Evolutionary conservation across 2,113 vertebrate species (phyloP), one percentile per base, ranked within the genome.

Genomic region (Antennarius striatus): DNA sequence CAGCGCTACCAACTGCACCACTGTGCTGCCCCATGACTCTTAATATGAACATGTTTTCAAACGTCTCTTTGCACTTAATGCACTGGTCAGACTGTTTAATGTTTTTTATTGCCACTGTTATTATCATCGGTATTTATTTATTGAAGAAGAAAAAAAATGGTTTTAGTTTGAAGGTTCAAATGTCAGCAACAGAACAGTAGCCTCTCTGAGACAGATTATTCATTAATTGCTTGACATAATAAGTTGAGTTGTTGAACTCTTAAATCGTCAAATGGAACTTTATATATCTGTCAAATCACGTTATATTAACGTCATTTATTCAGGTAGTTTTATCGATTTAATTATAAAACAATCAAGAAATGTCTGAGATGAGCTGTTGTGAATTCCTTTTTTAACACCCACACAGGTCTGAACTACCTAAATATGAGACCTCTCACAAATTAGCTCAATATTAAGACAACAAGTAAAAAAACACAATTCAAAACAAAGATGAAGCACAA

Each of bases 11-110:
- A 22, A 22, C 22, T 22, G 22, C 22, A 22, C 22, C 22, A 22
- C 22, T 2, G 22, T 22, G 22, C 22, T 1, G 22, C 22, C 22
- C 22, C 81, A 85, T 72, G 36, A 75, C 45, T 56, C 65, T 72
- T 17, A 58, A 64, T 42, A 65, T 43, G 68, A 65, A 59, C 47
- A 45, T n/a, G 36, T 64, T 45, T 51, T 63, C 50, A 68, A 77
- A 75, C 45, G 59, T 60, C 68, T 63, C 75, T 73, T 36, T 64
- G 77, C 32, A 57, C 62, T 77, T 79, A 84, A 76, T 78, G 76
- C 63, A 46, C 69, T 51, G 10, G 30, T 76, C 77, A 63, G 53
- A 63, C 56, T 65, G 13, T 76, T 69, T 47, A 77, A 71, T 71
- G 63, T 32, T 14, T 66, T 72, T 53, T 55, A 73, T 72, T 47